Evolutionary conservation across 1,140 invertebrate species (phyloP).

Genomic region (Apis dorsata): DNA sequence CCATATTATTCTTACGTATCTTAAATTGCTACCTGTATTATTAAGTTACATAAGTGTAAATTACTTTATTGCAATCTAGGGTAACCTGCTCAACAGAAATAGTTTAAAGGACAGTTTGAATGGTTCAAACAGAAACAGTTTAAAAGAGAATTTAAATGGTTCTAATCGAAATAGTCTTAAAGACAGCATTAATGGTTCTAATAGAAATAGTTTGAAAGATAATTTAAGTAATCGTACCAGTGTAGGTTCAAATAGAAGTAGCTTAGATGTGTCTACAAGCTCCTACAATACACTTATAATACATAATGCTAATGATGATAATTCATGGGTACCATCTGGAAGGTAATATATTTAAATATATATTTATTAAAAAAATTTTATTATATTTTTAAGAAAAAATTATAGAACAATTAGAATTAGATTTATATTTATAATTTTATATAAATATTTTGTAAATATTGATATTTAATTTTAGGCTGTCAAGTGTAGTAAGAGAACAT

Average conservation of each 20-base stretch:
- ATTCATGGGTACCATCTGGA: slow-evolving; percentile 83
- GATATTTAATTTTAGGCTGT: slow-evolving; percentile 65
- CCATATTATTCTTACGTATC: slow-evolving; percentile 20
- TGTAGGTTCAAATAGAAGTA: slow-evolving; percentile 85
- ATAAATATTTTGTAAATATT: not conserved
- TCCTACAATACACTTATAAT: slow-evolving; percentile 91
- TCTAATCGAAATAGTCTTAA: slow-evolving; percentile 86
- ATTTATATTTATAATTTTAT: slow-evolving; percentile 12
- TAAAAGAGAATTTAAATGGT: slow-evolving; percentile 81
- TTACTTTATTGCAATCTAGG: slow-evolving; percentile 59
- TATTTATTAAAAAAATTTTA: too few species aligned
- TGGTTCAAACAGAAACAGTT: slow-evolving; percentile 84
- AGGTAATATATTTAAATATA: slow-evolving; percentile 72
- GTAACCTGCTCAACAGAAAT: slow-evolving; percentile 77
- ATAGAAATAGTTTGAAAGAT: slow-evolving; percentile 80
- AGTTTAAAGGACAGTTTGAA: slow-evolving; percentile 80
- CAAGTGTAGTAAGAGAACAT: slow-evolving; percentile 75
- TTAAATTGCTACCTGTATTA: not conserved
- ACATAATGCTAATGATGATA: slow-evolving; percentile 85
- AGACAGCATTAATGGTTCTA: slow-evolving; percentile 85
- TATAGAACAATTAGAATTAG: not conserved
- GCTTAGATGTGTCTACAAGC: slow-evolving; percentile 87
- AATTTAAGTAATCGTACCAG: slow-evolving; percentile 78
- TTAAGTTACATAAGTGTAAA: slow-evolving; percentile 36
- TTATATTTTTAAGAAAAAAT: not conserved